A percentile compares a stretch with the other conserved stretches of the same genome.
Evolutionary conservation across 2,113 vertebrate species (phyloP).

Genomic region (Ramphastos sulfuratus): DNA sequence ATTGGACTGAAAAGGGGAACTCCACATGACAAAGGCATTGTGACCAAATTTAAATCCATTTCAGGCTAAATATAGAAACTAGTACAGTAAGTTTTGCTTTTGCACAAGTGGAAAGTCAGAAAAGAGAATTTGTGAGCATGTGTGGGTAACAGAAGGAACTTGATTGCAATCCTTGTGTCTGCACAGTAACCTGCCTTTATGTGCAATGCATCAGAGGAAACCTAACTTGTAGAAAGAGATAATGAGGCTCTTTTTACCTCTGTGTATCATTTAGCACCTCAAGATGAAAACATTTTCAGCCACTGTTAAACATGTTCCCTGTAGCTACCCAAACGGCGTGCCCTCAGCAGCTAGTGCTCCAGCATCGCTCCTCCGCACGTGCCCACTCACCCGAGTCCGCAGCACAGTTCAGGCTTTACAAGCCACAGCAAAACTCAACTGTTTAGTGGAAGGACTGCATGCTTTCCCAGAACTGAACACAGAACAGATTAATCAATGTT

Average conservation of each 20-base stretch:
- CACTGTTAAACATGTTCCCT: neutral
- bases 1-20: neutral
- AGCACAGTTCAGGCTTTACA: neutral
- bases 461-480: neutral
- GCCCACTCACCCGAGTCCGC: neutral
- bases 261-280: neutral
- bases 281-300: neutral
- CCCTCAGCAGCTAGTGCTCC: neutral
- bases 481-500: constrained; percentile 1
- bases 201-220: neutral
- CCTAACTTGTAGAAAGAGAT: neutral
- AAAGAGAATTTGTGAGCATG: neutral
- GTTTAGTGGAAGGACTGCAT: neutral
- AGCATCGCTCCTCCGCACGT: neutral
- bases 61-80: neutral
- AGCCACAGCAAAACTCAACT: neutral
- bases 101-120: neutral
- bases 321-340: neutral
- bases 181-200: neutral
- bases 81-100: neutral
- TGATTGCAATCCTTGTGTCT: neutral
- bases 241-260: neutral
- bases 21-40: neutral
- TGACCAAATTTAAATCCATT: neutral
- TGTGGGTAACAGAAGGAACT: neutral